Base-by-base conservation (phyloP, 1,140 invertebrate species). In the Papilio machaon region DNA sequence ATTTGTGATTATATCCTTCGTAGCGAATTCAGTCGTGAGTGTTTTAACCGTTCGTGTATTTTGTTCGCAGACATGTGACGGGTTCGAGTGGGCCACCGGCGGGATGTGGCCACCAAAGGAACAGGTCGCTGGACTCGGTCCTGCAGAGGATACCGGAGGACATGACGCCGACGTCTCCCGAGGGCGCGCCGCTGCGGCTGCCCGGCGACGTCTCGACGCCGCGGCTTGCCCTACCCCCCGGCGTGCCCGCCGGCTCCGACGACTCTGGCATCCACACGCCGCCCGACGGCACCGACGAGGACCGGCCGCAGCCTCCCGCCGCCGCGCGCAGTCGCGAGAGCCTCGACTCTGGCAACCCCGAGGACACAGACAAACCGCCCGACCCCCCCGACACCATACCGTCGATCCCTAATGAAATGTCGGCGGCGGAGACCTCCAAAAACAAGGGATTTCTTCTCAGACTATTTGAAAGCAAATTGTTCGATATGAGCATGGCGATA, bases 401-500 rank as follows among this genome's bases (percentile, higher is more conserved):
- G 46, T 67, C 82, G 19, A 74, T 82, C 15, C 88, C 87, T 82
- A 81, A 86, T 15, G 83, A 87, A 58, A 81, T 85, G 35, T 84
- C 86, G 30, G 83, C 86, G 19, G 82, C 88, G 6, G 91, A 91
- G 38, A 85, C 91, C 52, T 88, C 94, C 43, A 91, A 90, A 83
- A 93, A 94, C 81, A 95, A 95, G 91, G 94, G 95, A 88, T 94
- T 94, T 93, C 95, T 99, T 76, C 95, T 99, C 81, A 95, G 99
- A 85, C 95, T 99, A 86, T 99, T 99, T 90, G 98, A 99, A 94
- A 99, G 98, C 83, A 98, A 98, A 95, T 96, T 99, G 80, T 99
- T 99, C 93, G 98, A 99, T 92, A 99, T 99, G 96, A 98, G 98
- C 81, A 99, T 99, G 96, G 99, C 99, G 35, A 98, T 99, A 89